These are phyloP conservation scores for Temnothorax ravouxi DNA, from an alignment of 2,888 invertebrate species.

Conservation along the genomic window DNA sequence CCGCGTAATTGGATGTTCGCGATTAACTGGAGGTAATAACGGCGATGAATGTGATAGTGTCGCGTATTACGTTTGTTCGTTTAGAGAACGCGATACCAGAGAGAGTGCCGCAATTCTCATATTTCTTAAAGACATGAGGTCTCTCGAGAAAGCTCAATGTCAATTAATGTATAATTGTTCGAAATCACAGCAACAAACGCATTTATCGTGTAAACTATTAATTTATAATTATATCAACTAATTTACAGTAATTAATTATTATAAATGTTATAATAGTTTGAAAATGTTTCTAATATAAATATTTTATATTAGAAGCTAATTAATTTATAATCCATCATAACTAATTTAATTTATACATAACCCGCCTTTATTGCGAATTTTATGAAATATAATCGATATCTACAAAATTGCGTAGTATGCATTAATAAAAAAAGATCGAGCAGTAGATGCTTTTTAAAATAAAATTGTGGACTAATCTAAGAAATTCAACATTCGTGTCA, in stretches of 20 bases:
- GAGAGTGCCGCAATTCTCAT: constrained; percentile 46
- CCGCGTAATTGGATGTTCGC: constrained; percentile 60
- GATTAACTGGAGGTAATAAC: constrained; percentile 71
- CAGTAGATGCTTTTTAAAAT: not conserved
- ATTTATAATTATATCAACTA: not conserved
- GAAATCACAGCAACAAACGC: not conserved
- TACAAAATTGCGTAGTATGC: not conserved
- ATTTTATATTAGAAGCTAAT: not conserved
- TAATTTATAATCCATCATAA: not conserved
- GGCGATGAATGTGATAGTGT: constrained; percentile 61
- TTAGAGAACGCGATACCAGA: constrained; percentile 41
- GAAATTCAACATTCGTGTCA: not conserved
- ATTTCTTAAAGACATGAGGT: constrained; percentile 47
- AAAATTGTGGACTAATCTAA: not conserved
- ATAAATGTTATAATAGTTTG: not conserved
- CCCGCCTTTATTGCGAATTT: not conserved
- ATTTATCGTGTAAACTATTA: constrained; percentile 30
- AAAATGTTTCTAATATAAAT: not conserved
- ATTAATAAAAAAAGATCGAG: not conserved
- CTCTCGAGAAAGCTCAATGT: constrained; percentile 39
- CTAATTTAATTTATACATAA: not conserved
- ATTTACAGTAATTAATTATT: too few relatives aligned
- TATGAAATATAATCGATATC: not conserved
- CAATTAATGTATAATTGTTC: constrained; percentile 53
- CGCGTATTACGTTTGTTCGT: constrained; percentile 53